Conservation (phyloP, 1,140 invertebrate species). For the Drosophila bipectinata region DNA sequence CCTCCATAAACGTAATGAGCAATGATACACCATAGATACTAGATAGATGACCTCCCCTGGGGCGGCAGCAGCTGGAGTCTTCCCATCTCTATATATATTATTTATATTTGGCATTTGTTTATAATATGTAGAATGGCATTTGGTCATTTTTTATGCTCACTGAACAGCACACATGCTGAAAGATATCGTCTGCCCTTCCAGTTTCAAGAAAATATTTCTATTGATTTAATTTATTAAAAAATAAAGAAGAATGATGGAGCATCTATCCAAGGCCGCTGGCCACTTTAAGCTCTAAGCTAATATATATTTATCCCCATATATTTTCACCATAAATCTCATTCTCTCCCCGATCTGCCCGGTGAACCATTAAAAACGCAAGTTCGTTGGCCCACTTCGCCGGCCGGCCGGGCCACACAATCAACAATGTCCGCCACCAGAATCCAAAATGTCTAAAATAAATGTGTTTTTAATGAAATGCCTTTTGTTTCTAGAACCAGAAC, state of each 20-base stretch:
- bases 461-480: slow-evolving; percentile 75
- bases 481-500: slow-evolving; percentile 46
- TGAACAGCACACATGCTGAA: slow-evolving; percentile 1
- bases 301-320: slow-evolving; percentile 11
- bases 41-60: not conserved
- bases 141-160: slow-evolving; percentile 22
- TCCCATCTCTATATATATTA: slow-evolving; percentile 16
- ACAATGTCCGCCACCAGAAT: slow-evolving; percentile 41
- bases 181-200: slow-evolving; percentile 2
- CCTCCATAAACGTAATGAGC: slow-evolving; percentile 34
- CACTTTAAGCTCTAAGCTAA: not conserved
- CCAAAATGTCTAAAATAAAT: slow-evolving; percentile 60
- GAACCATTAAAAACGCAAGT: slow-evolving; percentile 62
- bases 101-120: slow-evolving; percentile 17
- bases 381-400: slow-evolving; percentile 61
- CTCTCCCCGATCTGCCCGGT: slow-evolving; percentile 11
- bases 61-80: slow-evolving; percentile 16
- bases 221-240: not conserved
- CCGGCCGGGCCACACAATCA: slow-evolving; percentile 32
- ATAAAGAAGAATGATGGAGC: not conserved
- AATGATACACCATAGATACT: slow-evolving; percentile 23
- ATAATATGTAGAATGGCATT: slow-evolving; percentile 33
- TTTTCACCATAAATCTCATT: slow-evolving; percentile 29
- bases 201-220: not conserved
- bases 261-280: not conserved